Conservation (phyloP, 2,888 invertebrate genomes). For the Lasioglossum figueresi region DNA sequence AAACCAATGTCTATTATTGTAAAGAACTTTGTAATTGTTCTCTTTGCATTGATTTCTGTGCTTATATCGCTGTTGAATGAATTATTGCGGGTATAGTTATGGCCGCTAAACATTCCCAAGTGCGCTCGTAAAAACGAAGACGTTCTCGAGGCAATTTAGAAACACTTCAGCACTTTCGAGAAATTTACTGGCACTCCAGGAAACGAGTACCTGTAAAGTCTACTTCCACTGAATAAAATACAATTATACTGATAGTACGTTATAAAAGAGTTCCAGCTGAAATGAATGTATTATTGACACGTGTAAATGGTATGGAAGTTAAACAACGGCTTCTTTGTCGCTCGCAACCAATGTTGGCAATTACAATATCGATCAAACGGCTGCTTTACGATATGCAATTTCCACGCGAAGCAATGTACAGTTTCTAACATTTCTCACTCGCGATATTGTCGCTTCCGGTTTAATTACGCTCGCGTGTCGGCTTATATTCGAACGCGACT, state of each 20-base stretch:
- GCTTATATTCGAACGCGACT: not conserved
- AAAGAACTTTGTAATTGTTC: too few relatives aligned
- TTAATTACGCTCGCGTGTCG: conserved; percentile 33
- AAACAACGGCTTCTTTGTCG: not conserved
- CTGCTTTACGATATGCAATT: not conserved
- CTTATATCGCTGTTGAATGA: too few relatives aligned
- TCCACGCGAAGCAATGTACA: not conserved
- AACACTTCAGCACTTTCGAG: not conserved
- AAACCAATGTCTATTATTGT: too few relatives aligned
- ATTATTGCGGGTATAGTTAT: too few relatives aligned
- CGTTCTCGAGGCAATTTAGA: not conserved
- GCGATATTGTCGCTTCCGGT: conserved; percentile 23
- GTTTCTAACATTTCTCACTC: conserved; percentile 17
- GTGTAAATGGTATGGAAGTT: not conserved
- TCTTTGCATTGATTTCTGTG: too few relatives aligned
- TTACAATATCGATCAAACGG: not conserved
- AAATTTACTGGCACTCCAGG: not conserved
- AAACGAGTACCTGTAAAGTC: not conserved
- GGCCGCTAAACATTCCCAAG: too few relatives aligned
- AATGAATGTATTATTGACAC: too few relatives aligned
- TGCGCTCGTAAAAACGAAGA: not conserved
- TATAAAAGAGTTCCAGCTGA: not conserved
- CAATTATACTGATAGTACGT: not conserved
- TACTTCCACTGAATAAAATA: not conserved
- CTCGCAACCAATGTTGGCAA: not conserved